Evolutionary conservation across 2,888 invertebrate genomes (phyloP), one percentile per base, ranked within the genome.

Genomic region (Teleogryllus oceanicus): DNA sequence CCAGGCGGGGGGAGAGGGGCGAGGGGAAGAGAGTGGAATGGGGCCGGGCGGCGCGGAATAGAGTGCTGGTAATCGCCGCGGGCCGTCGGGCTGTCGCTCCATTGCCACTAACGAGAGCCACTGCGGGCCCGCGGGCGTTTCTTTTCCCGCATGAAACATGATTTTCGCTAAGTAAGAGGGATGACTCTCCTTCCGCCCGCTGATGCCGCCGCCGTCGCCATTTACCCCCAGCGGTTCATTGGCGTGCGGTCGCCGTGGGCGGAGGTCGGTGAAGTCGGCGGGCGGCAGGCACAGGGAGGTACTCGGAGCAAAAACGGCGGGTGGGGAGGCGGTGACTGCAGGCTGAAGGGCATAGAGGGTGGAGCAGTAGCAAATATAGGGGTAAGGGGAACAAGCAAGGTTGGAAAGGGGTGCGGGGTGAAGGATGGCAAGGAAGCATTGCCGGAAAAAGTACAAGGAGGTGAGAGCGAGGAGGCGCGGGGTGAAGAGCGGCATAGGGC

Each of bases 61-160:
- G 62, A 62, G n/a, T n/a, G 16, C 62, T n/a, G 62, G n/a, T 18
- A 13, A 62, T 62, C 62, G n/a, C 62, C n/a, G 13, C 16, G n/a
- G 62, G 62, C n/a, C 62, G 62, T 13, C n/a, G n/a, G 62, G 13
- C 62, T 62, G 62, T 62, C 62, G n/a, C n/a, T 62, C 62, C 62
- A 62, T n/a, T 62, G n/a, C 62, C n/a, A 18, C 62, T 62, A 13
- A 62, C 13, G 16, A 62, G 62, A 62, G 62, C 62, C 62, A 13
- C 62, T 18, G 37, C 37, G n/a, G 62, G 13, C n/a, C 62, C 62
- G 62, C 62, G n/a, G 62, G 13, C 16, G 13, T 62, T 62, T n/a
- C n/a, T 62, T n/a, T 62, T n/a, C 62, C 62, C 62, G n/a, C n/a
- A 62, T 62, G 62, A 62, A 62, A 62, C 62, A 62, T n/a, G 62